Conservation (phyloP, 2,888 invertebrate species). For the Lasioglossum villosulum region DNA sequence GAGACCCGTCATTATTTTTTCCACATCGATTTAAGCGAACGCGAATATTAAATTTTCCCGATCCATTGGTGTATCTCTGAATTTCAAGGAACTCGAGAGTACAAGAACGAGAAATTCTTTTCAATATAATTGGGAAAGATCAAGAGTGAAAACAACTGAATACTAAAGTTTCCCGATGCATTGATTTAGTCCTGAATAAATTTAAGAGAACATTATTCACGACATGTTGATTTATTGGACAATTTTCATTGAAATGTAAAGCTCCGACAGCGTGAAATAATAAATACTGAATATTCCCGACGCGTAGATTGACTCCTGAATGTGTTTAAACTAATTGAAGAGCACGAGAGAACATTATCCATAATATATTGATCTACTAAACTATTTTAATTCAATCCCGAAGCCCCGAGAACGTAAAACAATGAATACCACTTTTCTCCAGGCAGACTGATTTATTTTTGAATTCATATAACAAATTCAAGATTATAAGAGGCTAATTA, state of each 20-base stretch:
- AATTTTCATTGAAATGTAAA: neutral
- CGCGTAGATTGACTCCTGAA: neutral
- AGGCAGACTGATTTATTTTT: neutral
- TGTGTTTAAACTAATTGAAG: neutral
- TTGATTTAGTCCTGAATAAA: neutral
- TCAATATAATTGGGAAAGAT: neutral
- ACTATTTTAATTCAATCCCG: neutral
- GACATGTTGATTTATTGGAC: neutral
- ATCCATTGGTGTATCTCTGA: neutral
- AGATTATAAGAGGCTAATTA: neutral
- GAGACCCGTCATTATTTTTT: neutral
- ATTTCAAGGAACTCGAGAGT: neutral
- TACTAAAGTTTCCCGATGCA: neutral
- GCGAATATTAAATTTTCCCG: too few relatives aligned
- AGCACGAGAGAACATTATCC: neutral
- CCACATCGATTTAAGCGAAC: too few relatives aligned
- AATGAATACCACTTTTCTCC: neutral
- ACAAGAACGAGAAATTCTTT: neutral
- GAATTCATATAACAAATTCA: neutral
- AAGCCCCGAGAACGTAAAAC: neutral
- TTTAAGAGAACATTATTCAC: neutral
- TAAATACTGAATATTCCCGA: neutral
- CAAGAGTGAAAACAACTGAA: neutral
- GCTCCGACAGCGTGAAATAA: neutral
- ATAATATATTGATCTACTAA: neutral